Evolutionary conservation across 1,140 invertebrate species (phyloP), one percentile per base, ranked within the genome.

Genomic region (Euwallacea similis): DNA sequence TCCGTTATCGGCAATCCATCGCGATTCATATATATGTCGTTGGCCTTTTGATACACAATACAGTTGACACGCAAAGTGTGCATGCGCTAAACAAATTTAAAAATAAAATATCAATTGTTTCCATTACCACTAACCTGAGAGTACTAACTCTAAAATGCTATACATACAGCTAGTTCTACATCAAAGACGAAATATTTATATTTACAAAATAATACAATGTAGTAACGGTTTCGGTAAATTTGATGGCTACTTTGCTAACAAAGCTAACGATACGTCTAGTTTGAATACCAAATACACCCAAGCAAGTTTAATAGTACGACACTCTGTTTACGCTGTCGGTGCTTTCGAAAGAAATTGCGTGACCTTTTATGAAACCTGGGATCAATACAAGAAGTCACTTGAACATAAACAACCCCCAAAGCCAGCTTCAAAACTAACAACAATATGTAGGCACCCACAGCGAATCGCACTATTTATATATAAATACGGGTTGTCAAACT

Each of bases 141-240:
- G 62, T 73, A 72, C 77, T 81, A 79, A 77, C 69, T 74, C 73
- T 81, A 81, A 79, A 77, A 79, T 81, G 79, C 78, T 81, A 79
- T 81, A 81, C 79, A 81, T 78, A 80, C 79, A 81, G 74, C 79
- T 79, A 77, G 69, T 73, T 66, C 80, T 81, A 81, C 80, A 78
- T 81, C 75, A 79, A 79, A 74, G 77, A 77, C 68, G 75, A 80
- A 79, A 78, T 76, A 78, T 73, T 69, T 71, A 66, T 81, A 79
- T 81, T 65, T 79, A 80, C 77, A 81, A 79, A 79, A 78, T 76
- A 80, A 79, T 76, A 80, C 76, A 80, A 72, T 67, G 75, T 76
- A 73, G 55, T 71, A 73, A 71, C 69, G 76, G 74, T 71, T 79
- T 77, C 74, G 75, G 76, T 80, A 74, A 78, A 77, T 71, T 77